Evolutionary conservation across 2,888 invertebrate genomes (phyloP).

Genomic region (Acronicta leporina): DNA sequence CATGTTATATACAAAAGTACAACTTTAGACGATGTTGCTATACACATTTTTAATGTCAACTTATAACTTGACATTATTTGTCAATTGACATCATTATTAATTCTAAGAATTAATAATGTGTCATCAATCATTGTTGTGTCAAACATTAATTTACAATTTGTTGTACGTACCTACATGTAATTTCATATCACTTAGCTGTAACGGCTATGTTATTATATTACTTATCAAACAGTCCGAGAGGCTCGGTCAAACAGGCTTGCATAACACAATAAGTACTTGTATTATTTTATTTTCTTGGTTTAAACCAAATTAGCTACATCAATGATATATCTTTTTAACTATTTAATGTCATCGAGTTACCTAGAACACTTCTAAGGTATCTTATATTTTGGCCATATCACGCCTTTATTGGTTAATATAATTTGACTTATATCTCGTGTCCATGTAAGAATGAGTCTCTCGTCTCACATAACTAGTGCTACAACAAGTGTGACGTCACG

Average conservation of each 20-base stretch:
- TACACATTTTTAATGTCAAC: slow-evolving; percentile 28
- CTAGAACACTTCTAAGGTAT: too few species aligned
- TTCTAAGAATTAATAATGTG: too few species aligned
- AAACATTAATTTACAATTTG: not conserved
- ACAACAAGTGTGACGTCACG: slow-evolving; percentile 8
- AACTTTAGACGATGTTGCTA: slow-evolving; percentile 15
- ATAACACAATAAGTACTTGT: too few species aligned
- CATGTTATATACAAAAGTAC: slow-evolving; percentile 15
- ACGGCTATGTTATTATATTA: slow-evolving; percentile 24
- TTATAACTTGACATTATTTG: too few species aligned
- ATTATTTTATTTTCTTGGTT: not conserved
- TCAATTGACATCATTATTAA: too few species aligned
- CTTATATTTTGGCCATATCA: too few species aligned
- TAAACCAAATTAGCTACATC: too few species aligned
- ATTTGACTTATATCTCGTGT: slow-evolving; percentile 5
- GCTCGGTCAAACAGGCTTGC: slow-evolving; percentile 5
- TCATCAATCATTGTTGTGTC: too few species aligned
- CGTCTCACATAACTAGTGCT: slow-evolving; percentile 26
- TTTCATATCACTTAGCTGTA: slow-evolving; percentile 29
- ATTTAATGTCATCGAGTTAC: too few species aligned
- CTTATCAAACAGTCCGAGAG: slow-evolving; percentile 26
- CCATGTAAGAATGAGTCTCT: slow-evolving; percentile 17
- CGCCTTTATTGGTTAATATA: not conserved
- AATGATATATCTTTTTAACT: too few species aligned
- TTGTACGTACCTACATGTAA: slow-evolving; percentile 32